These are phyloP conservation scores for Plusia festucae DNA, from an alignment of 2,888 invertebrate species.

Conservation along the genomic window DNA sequence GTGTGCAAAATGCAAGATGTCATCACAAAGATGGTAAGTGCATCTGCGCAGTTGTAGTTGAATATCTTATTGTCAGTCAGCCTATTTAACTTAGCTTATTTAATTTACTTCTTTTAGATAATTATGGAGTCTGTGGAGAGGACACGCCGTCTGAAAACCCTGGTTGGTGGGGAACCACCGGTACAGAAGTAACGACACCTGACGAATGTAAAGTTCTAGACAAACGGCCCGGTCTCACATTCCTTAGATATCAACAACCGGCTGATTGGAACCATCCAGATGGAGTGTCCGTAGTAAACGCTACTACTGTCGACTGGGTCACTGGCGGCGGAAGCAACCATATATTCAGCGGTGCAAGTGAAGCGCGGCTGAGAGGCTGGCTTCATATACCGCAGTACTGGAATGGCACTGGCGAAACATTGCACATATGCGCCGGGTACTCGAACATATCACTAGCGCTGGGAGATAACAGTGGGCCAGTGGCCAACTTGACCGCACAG, in stretches of 20 bases:
- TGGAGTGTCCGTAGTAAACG: slow-evolving; percentile 95
- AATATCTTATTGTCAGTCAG: too few relatives aligned
- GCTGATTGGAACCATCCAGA: slow-evolving; percentile 97
- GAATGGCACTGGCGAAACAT: slow-evolving; percentile 91
- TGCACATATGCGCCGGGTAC: slow-evolving; percentile 94
- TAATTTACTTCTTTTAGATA: slow-evolving; percentile 84
- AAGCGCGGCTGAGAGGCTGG: slow-evolving; percentile 94
- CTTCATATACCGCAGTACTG: slow-evolving; percentile 94
- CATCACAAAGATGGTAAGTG: slow-evolving; percentile 94
- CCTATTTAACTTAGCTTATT: slow-evolving; percentile 9
- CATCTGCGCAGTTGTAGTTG: too few relatives aligned
- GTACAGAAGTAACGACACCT: slow-evolving; percentile 92
- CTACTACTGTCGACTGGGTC: slow-evolving; percentile 94
- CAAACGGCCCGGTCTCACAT: slow-evolving; percentile 96
- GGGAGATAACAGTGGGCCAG: slow-evolving; percentile 83
- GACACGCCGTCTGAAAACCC: slow-evolving; percentile 94
- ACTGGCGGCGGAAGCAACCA: slow-evolving; percentile 92
- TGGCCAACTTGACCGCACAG: slow-evolving; percentile 91
- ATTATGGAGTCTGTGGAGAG: slow-evolving; percentile 95
- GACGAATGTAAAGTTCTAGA: slow-evolving; percentile 94
- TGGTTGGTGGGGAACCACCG: slow-evolving; percentile 97
- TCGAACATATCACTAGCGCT: slow-evolving; percentile 92
- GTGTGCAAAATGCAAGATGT: slow-evolving; percentile 97
- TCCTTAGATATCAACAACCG: slow-evolving; percentile 96
- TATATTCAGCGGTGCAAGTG: slow-evolving; percentile 92